Percentiles rank a stretch among this genome's conserved stretches.
phyloP scores from a whole-genome alignment of 2,113 vertebrate genomes.

The Mesembrinibis cayennensis region DNA sequence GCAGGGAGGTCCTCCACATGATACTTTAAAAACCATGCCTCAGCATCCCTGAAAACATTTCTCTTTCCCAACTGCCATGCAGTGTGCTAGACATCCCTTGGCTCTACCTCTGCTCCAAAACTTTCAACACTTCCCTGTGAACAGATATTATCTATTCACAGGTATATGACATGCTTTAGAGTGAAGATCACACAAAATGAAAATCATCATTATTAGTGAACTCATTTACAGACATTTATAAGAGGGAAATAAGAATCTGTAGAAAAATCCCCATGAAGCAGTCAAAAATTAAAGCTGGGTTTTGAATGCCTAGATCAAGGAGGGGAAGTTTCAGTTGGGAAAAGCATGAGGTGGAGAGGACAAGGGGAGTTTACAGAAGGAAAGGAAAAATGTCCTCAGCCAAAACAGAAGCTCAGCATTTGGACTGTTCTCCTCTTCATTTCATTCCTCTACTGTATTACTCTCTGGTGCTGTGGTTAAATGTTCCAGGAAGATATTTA shows the following conservation, averaged over 20 bases:
- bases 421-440: not conserved
- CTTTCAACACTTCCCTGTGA: not conserved
- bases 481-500: not conserved
- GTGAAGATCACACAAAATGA: not conserved
- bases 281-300: not conserved
- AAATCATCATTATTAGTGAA: not conserved
- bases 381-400: not conserved
- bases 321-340: not conserved
- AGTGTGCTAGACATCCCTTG: not conserved
- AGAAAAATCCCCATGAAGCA: not conserved
- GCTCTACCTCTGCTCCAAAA: not conserved
- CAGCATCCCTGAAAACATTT: conserved; percentile 1
- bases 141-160: not conserved
- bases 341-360: not conserved
- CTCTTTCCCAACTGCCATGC: not conserved
- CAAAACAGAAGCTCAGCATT: not conserved
- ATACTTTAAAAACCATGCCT: conserved; percentile 37
- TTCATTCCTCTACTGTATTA: not conserved
- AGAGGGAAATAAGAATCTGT: not conserved
- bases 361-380: not conserved
- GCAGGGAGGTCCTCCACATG: conserved; percentile 53
- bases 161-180: not conserved
- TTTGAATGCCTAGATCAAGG: not conserved
- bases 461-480: not conserved
- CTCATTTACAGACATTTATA: not conserved